Conservation (phyloP, 2,888 invertebrate genomes). For the Myopa tessellatipennis region DNA sequence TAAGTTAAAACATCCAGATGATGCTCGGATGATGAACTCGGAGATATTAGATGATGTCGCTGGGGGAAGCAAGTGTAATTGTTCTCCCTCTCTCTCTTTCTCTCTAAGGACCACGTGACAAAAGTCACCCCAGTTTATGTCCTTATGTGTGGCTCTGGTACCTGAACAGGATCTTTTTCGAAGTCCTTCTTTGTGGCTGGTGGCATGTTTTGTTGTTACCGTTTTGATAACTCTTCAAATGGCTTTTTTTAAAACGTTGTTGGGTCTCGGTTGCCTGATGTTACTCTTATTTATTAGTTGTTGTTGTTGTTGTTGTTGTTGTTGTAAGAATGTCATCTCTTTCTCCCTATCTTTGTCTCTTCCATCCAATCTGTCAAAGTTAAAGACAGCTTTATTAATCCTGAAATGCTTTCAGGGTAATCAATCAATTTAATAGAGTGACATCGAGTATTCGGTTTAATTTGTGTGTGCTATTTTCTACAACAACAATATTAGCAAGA, state of each 20-base stretch:
- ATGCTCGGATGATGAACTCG: neutral
- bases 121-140: neutral
- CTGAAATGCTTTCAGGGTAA: constrained; percentile 7
- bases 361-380: constrained; percentile 10
- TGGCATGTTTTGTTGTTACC: neutral
- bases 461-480: neutral
- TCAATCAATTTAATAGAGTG: constrained; percentile 21
- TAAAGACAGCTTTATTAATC: constrained; percentile 5
- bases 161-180: neutral
- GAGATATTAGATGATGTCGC: neutral
- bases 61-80: neutral
- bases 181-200: neutral
- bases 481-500: neutral
- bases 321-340: neutral
- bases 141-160: neutral
- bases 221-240: neutral
- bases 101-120: neutral
- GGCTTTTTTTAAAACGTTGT: neutral
- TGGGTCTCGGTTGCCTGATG: neutral
- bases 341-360: neutral
- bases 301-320: constrained; percentile 1
- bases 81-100: too few relatives aligned
- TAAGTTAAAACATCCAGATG: constrained; percentile 22
- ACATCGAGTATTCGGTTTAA: constrained; percentile 6
- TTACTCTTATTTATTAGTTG: neutral